Evolutionary conservation across 2,113 vertebrate genomes (phyloP).

Genomic region (Ia io): DNA sequence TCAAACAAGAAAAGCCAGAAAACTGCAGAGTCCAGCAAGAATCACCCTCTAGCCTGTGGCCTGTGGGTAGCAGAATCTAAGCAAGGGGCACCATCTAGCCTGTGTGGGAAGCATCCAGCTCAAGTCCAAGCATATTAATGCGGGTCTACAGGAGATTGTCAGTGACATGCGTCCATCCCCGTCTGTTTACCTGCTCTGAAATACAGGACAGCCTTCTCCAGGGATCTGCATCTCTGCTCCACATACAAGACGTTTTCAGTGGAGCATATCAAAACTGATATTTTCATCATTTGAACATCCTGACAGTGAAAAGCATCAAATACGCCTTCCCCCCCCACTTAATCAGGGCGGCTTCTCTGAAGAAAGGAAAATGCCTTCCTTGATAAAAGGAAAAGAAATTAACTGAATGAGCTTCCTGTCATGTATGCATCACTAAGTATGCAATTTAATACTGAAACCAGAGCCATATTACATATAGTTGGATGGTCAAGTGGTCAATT

Average conservation of each 20-base stretch:
- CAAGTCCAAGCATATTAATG: slow-evolving; percentile 47
- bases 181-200: slow-evolving; percentile 18
- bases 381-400: slow-evolving; percentile 54
- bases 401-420: slow-evolving; percentile 55
- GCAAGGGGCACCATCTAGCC: not conserved
- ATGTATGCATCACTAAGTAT: slow-evolving; percentile 30
- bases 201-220: slow-evolving; percentile 24
- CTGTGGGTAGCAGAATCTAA: slow-evolving; percentile 50
- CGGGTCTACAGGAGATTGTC: not conserved
- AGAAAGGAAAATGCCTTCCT: slow-evolving; percentile 49
- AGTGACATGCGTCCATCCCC: not conserved
- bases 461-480: not conserved
- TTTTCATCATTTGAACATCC: slow-evolving; percentile 62
- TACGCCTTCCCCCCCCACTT: not conserved
- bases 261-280: slow-evolving; percentile 55
- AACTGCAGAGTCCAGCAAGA: slow-evolving; percentile 70
- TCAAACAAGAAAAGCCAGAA: slow-evolving; percentile 63
- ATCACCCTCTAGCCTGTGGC: not conserved
- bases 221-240: not conserved
- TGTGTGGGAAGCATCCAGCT: not conserved
- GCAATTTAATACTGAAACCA: slow-evolving; percentile 48
- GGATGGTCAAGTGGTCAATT: slow-evolving; percentile 34
- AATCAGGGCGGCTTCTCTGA: slow-evolving; percentile 3
- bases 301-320: slow-evolving; percentile 57
- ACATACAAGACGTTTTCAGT: slow-evolving; percentile 40